Conservation (phyloP, 2,888 invertebrate species). For the Lepidonotus clava region DNA sequence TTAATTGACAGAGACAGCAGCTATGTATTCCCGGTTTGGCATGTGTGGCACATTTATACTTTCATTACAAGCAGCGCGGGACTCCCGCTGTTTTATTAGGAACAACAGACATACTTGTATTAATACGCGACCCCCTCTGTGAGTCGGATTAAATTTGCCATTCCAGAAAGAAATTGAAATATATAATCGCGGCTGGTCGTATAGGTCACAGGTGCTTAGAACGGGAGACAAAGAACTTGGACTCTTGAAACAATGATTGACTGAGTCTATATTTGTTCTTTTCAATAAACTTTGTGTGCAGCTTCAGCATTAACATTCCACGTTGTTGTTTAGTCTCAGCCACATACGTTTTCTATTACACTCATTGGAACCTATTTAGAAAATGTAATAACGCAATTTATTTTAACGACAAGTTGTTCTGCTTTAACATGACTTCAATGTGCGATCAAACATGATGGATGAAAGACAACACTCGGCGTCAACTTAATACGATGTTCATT, state of each 20-base stretch:
- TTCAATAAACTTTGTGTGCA: background rate
- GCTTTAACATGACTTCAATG: background rate
- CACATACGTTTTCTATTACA: background rate
- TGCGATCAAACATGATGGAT: conserved; percentile 2
- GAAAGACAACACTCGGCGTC: background rate
- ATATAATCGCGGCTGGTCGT: background rate
- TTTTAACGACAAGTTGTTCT: background rate
- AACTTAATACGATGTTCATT: background rate
- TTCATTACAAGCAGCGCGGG: background rate
- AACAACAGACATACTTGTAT: background rate
- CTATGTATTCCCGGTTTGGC: background rate
- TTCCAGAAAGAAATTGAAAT: background rate
- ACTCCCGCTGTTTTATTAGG: background rate
- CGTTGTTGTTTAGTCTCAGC: too few relatives aligned
- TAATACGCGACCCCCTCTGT: conserved; percentile 34
- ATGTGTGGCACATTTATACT: background rate
- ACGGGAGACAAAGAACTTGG: background rate
- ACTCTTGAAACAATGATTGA: too few relatives aligned
- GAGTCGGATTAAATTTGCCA: conserved; percentile 19
- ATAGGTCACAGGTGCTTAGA: background rate
- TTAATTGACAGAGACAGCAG: conserved; percentile 7
- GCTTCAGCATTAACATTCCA: background rate
- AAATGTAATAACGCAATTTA: too few relatives aligned
- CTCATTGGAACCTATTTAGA: background rate
- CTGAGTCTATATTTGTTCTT: background rate